Conservation (phyloP, 2,888 invertebrate genomes). For the Cynaeus angustus region DNA sequence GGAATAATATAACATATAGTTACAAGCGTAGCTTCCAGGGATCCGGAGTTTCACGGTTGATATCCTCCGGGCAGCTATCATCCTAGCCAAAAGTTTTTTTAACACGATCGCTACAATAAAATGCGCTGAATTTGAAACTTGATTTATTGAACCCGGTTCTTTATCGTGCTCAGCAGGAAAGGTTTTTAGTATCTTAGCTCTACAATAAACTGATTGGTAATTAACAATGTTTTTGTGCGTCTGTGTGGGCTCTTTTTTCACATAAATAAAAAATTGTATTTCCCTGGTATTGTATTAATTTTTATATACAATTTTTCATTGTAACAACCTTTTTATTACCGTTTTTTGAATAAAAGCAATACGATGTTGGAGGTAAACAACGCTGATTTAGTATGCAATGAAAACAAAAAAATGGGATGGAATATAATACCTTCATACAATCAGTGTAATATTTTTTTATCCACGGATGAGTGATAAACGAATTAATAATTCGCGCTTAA, state of each 20-base stretch:
- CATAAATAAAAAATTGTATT: not conserved
- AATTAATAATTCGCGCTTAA: not conserved
- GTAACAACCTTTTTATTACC: not conserved
- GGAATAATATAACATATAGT: slow-evolving; percentile 25
- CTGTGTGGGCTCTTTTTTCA: not conserved
- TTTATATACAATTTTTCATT: not conserved
- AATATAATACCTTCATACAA: not conserved
- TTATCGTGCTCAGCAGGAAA: slow-evolving; percentile 3
- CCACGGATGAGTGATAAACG: not conserved
- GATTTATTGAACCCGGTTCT: slow-evolving; percentile 36
- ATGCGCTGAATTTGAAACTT: slow-evolving; percentile 36
- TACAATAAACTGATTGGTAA: not conserved
- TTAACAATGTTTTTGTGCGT: not conserved
- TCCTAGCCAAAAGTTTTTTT: slow-evolving; percentile 30
- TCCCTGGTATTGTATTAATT: not conserved
- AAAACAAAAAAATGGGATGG: slow-evolving; percentile 8
- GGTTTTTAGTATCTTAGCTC: not conserved
- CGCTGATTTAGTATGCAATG: slow-evolving; percentile 3
- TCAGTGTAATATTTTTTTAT: not conserved
- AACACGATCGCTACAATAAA: slow-evolving; percentile 46
- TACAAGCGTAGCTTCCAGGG: slow-evolving; percentile 22
- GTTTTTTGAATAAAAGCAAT: not conserved
- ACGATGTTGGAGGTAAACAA: slow-evolving; percentile 1
- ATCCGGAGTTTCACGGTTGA: slow-evolving; percentile 41
- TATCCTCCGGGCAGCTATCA: slow-evolving; percentile 42